Evolutionary conservation across 64 coral and sea anemone genomes (phyloP).

Genomic region (Pocillopora damicornis): DNA sequence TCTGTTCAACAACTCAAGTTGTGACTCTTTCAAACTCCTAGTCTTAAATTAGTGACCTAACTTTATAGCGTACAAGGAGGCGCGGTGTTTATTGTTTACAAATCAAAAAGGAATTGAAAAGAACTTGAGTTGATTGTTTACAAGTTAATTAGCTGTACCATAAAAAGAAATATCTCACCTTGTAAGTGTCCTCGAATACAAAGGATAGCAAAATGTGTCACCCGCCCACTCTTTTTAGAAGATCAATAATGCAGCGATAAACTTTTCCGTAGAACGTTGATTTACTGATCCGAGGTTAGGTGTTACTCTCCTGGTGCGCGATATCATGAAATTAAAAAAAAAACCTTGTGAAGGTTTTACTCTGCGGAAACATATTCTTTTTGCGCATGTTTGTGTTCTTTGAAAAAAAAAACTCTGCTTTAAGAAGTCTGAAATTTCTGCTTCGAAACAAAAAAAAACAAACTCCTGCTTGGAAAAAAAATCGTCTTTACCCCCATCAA

Average conservation of each 20-base stretch:
- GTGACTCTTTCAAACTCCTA: neutral
- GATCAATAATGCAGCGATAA: neutral
- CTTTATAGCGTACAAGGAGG: neutral
- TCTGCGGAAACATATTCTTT: no score
- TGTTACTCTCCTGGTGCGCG: no score
- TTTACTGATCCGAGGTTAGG: no score
- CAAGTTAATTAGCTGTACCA: neutral
- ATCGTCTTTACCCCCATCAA: no score
- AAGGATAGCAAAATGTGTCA: constrained; percentile 12
- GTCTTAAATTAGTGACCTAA: neutral
- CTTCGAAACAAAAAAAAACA: no score
- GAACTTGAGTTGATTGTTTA: neutral
- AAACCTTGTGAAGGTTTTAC: no score
- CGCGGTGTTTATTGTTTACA: neutral
- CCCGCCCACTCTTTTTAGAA: neutral
- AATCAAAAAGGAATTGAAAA: constrained; percentile 25
- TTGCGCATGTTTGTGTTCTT: no score
- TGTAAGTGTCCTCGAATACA: neutral
- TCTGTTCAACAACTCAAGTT: neutral
- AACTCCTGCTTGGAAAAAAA: no score
- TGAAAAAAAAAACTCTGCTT: no score
- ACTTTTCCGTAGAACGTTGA: no score
- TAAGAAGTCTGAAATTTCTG: no score
- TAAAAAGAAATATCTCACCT: constrained; percentile 12
- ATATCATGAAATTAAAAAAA: no score